These are phyloP conservation scores for Drosophila saltans DNA, from an alignment of 1,140 invertebrate genomes.

Conservation along the genomic window DNA sequence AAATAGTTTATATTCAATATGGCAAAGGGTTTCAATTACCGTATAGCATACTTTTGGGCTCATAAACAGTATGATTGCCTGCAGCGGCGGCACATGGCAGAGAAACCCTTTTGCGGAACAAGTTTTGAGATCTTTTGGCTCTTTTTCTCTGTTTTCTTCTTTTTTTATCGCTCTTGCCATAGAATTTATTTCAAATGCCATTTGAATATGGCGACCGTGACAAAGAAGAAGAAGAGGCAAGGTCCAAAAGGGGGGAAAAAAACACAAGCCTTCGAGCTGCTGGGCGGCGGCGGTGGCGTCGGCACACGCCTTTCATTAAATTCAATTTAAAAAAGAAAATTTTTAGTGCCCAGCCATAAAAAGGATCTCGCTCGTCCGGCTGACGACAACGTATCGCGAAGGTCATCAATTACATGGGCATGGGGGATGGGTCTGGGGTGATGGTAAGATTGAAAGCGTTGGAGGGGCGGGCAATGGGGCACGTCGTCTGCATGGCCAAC, in stretches of 20 bases:
- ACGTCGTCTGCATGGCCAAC: conserved; percentile 47
- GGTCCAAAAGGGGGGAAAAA: too few species aligned
- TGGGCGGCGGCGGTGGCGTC: conserved; percentile 14
- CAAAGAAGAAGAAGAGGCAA: not conserved
- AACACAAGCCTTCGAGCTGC: conserved; percentile 13
- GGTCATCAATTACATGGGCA: conserved; percentile 69
- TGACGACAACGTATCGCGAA: conserved; percentile 71
- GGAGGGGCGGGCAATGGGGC: conserved; percentile 19
- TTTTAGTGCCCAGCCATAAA: conserved; percentile 77
- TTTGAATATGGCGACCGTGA: conserved; percentile 73
- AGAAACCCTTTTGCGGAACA: conserved; percentile 5
- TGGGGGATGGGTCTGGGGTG: not conserved
- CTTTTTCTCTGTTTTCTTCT: not conserved
- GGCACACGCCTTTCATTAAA: conserved; percentile 75
- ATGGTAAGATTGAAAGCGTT: not conserved
- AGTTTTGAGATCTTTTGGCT: not conserved
- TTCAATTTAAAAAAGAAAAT: conserved; percentile 75
- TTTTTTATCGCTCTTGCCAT: conserved; percentile 33
- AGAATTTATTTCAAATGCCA: conserved; percentile 64
- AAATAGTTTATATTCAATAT: conserved; percentile 11
- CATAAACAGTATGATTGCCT: not conserved
- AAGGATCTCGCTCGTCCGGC: conserved; percentile 61
- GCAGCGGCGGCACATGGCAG: not conserved
- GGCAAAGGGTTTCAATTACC: conserved; percentile 3
- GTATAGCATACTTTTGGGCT: not conserved